Base-by-base conservation (phyloP, 2,113 vertebrate genomes). In the Saiga tatarica region DNA sequence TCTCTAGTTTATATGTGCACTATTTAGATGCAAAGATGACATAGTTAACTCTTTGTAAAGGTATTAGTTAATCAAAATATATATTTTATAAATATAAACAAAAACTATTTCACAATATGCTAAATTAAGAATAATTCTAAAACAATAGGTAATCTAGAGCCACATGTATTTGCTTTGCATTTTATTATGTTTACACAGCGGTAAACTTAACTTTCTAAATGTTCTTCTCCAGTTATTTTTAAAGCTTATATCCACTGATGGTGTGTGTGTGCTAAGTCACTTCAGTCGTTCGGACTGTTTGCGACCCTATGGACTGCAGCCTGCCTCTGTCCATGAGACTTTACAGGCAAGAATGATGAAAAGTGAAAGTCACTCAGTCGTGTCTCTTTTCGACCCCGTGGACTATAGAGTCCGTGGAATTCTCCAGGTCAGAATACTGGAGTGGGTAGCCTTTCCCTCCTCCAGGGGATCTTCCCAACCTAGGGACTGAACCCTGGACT, bases 161-260 rank as follows among this genome's bases (percentile, higher is more conserved):
- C 79, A 74, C 14, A 67, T 62, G 14, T 25, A 95, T 84, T 97
- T 87, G 33, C 7, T 97, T 59, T 95, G 14, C 39, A 59, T 88
- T 89, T 91, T 87, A 91, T 55, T 94, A 84, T 50, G 94, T 97
- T 97, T 94, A 95, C n/a, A 76, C 23, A 87, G 2, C 79, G 81
- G 8, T 92, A 11, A 76, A 88, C 82, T 96, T 97, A 90, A 82
- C n/a, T 90, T 87, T 96, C 60, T 88, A 94, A 97, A 74, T 88
- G 42, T 7, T 90, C 57, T 95, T 81, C 45, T 94, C 42, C 94
- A 39, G 71, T 87, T 84, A 82, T 64, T 92, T 97, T n/a, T 76
- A 91, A 83, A 92, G 36, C 39, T 97, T 78, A 50, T 96, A 89
- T 50, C 47, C 53, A 76, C 28, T 82, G 81, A 92, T 74, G 67